Base-by-base conservation (phyloP, 2,888 invertebrate species). In the Uropetala carovei region DNA sequence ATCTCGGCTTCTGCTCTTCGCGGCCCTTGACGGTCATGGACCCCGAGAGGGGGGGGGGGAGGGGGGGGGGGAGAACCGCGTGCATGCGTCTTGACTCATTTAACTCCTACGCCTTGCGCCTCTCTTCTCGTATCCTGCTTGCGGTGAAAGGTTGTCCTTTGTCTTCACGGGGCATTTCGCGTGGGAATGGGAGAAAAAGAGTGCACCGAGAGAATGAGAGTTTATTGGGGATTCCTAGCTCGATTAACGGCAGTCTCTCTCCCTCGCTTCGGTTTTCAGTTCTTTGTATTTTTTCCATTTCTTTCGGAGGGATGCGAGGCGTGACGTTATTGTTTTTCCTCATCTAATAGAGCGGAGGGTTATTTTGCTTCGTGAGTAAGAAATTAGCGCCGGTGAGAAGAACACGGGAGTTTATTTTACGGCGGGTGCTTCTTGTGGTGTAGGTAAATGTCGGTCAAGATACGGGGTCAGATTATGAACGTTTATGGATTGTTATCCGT, bases 341-440 rank as follows among this genome's bases (percentile, higher is more conserved):
- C 64, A 18, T 58, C 60, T 64, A 89, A 64, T 89, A 64, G 64
- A 89, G 64, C 43, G 89, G 57, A 57, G 56, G 83, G 60, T 18
- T 43, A 60, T 89, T 68, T 89, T 30, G 64, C n/a, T 89, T 64
- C 89, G 89, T 89, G 89, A 89, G 64, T 89, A 27, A 56, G 89
- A 18, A 64, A 89, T 89, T 89, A 89, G 64, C 89, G 68, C n/a
- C 57, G n/a, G 57, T 43, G 18, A 22, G 86, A 86, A 64, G 18
- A 8, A 68, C 64, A 89, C 30, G 64, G n/a, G n/a, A 11, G 13
- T 75, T 75, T 75, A 27, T 75, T 75, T 27, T 27, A 11, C 75
- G 13, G 22, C 75, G 27, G 75, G 75, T 27, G 18, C n/a, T 68
- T 18, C 22, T 68, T 27, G 27, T 18, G 75, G 75, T 22, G 75